Base-by-base conservation (phyloP, 64 coral and sea anemone genomes). In the Montipora cactus region DNA sequence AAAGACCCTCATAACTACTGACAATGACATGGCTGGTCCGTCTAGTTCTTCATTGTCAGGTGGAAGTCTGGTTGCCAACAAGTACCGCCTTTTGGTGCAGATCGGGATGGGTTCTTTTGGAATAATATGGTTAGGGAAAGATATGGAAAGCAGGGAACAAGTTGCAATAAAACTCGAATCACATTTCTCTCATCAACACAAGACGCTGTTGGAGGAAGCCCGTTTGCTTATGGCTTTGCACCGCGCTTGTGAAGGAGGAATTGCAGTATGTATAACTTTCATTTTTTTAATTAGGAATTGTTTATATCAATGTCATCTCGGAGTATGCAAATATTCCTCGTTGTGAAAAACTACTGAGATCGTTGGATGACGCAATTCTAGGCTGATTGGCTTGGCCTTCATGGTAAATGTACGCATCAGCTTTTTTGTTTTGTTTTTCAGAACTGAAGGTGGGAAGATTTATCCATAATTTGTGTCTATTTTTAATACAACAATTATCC, bases 101-200 rank as follows among this genome's bases (percentile, higher is more conserved):
- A 87, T 95, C 70, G 93, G 88, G 13, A 77, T 64, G 75, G 93
- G 93, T 76, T 95, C 93, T 18, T 95, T 95, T 84, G 93, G 93
- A 48, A 88, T 89, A 8, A 85, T 95, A 90, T 95, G 53, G 47
- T 81, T 90, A 55, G 88, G 88, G 13, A 85, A 79, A 8, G 49
- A 95, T 61, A 47, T 45, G 13, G 76, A 90, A 7, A 90, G 47
- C 23, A 78, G 76, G 4, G 80, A 95, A 79, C 87, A 79, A 84
- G 81, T 95, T 9, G 93, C 93, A 44, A 44, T 95, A 57, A 95
- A 95, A 90, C 19, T 95, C 21, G 77, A 81, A n/a, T 67, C 77
- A 5, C 46, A 69, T 20, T 20, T 25, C 67, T 49, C 78, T 70
- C 62, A 16, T 52, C 61, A 91, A 44, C 79, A 46, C 4, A 77